These are phyloP conservation scores for Halotydeus destructor DNA, from an alignment of 1,140 invertebrate genomes.

Conservation along the genomic window DNA sequence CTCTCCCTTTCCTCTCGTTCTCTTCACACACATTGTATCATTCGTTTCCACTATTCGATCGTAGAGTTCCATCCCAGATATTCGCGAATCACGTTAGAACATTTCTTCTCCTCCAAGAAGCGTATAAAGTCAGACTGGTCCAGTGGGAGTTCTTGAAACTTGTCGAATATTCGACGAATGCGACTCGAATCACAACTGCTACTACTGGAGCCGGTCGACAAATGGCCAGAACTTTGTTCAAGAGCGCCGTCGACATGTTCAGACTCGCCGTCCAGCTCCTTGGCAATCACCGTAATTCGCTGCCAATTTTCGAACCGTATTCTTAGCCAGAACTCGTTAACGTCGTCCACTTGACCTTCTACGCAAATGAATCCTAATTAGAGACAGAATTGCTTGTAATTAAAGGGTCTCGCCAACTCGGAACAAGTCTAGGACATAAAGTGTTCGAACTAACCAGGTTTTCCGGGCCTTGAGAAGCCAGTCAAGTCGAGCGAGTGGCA, in stretches of 20 bases:
- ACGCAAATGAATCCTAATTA: constrained; percentile 10
- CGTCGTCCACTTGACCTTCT: not conserved
- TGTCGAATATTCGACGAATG: not conserved
- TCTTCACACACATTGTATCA: too few relatives aligned
- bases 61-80: too few relatives aligned
- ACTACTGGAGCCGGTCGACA: too few relatives aligned
- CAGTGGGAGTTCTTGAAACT: not conserved
- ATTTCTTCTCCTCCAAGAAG: not conserved
- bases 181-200: too few relatives aligned
- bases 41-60: too few relatives aligned
- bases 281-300: constrained; percentile 8
- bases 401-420: not conserved
- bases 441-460: constrained; percentile 7
- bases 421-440: not conserved
- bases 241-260: too few relatives aligned
- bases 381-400: not conserved
- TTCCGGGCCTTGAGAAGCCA: constrained; percentile 8
- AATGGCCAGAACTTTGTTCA: too few relatives aligned
- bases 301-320: constrained; percentile 5
- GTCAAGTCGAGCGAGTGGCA: constrained; percentile 1
- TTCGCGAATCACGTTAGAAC: too few relatives aligned
- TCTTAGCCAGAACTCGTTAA: constrained; percentile 5
- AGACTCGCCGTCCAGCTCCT: too few relatives aligned
- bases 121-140: not conserved
- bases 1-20: too few relatives aligned